phyloP scores from a whole-genome alignment of 2,888 invertebrate species.

The Troglohyphantes excavatus region DNA sequence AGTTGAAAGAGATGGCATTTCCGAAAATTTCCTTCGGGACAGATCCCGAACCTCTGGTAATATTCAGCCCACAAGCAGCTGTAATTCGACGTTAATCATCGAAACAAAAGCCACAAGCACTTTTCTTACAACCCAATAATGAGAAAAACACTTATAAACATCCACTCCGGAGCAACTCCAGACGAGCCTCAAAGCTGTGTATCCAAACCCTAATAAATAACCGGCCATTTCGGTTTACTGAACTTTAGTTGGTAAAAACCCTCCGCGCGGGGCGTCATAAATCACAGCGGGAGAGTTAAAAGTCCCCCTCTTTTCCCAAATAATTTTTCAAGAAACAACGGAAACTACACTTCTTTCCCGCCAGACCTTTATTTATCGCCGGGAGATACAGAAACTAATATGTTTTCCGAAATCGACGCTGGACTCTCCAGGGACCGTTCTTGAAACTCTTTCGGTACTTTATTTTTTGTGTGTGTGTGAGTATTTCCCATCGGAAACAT shows the following conservation, averaged over 20 bases:
- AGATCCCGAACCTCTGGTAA: too few species aligned
- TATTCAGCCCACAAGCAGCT: too few species aligned
- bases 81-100: background rate
- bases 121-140: conserved; percentile 2
- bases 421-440: background rate
- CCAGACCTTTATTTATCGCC: conserved; percentile 46
- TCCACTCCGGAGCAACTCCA: background rate
- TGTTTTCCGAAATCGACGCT: conserved; percentile 41
- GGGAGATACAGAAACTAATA: conserved; percentile 52
- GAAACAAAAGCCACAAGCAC: background rate
- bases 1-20: too few species aligned
- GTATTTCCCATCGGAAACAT: conserved; percentile 49
- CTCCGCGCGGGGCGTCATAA: conserved; percentile 8
- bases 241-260: background rate
- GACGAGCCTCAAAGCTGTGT: background rate
- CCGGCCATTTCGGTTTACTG: background rate
- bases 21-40: too few species aligned
- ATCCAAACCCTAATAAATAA: background rate
- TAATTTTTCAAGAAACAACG: conserved; percentile 32
- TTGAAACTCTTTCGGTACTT: conserved; percentile 16
- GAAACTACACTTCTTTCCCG: background rate
- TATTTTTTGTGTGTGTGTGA: conserved; percentile 11
- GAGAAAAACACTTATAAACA: conserved; percentile 1
- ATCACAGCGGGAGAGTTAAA: conserved; percentile 18
- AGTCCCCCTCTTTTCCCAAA: conserved; percentile 25